A percentile compares a stretch with the other conserved stretches of the same genome.
These are phyloP conservation scores for Ictalurus punctatus DNA, from an alignment of 2,113 vertebrate genomes.

Conservation along the genomic window DNA sequence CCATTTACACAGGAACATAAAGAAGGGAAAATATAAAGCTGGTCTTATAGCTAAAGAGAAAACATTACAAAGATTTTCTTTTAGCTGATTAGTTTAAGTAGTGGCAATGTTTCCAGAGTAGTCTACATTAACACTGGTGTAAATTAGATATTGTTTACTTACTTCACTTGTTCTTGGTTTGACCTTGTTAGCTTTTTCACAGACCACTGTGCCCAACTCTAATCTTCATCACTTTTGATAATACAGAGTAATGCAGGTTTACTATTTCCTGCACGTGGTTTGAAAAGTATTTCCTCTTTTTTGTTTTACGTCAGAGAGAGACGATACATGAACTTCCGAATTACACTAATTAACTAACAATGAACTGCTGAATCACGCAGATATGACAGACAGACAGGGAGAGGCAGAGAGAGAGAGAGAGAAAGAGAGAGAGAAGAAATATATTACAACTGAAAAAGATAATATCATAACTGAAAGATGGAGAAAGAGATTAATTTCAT, in stretches of 20 bases:
- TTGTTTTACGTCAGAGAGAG: background rate
- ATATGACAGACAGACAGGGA: background rate
- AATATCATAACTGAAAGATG: background rate
- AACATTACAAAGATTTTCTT: background rate
- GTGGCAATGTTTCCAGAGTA: background rate
- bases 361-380: background rate
- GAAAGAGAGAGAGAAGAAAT: background rate
- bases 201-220: background rate
- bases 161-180: background rate
- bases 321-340: background rate
- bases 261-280: background rate
- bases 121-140: background rate
- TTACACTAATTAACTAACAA: background rate
- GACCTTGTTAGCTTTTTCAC: background rate
- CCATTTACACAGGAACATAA: background rate
- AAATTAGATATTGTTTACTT: background rate
- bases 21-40: background rate
- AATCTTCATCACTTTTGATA: background rate
- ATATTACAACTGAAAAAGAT: background rate
- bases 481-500: background rate
- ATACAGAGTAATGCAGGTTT: background rate
- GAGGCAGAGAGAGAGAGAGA: background rate
- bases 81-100: background rate
- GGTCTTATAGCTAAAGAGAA: background rate
- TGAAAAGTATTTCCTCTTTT: background rate